Conservation (phyloP, 1,140 invertebrate species). For the Habropoda laboriosa region DNA sequence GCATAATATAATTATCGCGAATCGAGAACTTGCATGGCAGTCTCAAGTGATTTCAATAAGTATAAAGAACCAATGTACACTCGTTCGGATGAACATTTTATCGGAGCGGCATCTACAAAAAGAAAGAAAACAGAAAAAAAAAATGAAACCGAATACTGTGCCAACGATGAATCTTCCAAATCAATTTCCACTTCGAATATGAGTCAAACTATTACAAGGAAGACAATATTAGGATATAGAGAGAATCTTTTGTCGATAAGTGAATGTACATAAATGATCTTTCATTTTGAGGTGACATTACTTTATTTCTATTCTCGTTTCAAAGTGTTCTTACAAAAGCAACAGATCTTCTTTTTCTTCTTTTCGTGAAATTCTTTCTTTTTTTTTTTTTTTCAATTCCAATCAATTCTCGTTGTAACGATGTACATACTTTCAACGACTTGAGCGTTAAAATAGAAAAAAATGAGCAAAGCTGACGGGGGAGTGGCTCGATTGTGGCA, state of each 20-base stretch:
- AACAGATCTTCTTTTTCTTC: too few species aligned
- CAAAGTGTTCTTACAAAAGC: background rate
- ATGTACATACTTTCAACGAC: background rate
- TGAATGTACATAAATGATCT: too few species aligned
- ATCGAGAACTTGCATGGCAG: background rate
- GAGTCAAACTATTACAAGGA: constrained; percentile 17
- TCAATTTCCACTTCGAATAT: constrained; percentile 35
- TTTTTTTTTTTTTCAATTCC: too few species aligned
- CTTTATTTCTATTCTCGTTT: background rate
- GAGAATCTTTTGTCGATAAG: background rate
- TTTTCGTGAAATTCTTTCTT: too few species aligned
- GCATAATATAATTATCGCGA: constrained; percentile 33
- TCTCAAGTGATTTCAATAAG: background rate
- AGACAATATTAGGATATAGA: constrained; percentile 36
- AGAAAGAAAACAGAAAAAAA: too few species aligned
- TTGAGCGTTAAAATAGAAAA: background rate
- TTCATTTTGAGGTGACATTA: too few species aligned
- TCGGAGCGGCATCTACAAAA: background rate
- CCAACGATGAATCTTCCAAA: constrained; percentile 65
- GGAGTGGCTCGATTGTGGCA: constrained; percentile 35
- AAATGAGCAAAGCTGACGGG: constrained; percentile 1
- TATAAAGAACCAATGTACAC: too few species aligned
- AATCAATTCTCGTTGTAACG: too few species aligned
- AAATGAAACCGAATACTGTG: constrained; percentile 53
- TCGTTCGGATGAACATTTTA: background rate